These are phyloP conservation scores for Alcis repandata DNA, from an alignment of 2,888 invertebrate species.

Conservation along the genomic window DNA sequence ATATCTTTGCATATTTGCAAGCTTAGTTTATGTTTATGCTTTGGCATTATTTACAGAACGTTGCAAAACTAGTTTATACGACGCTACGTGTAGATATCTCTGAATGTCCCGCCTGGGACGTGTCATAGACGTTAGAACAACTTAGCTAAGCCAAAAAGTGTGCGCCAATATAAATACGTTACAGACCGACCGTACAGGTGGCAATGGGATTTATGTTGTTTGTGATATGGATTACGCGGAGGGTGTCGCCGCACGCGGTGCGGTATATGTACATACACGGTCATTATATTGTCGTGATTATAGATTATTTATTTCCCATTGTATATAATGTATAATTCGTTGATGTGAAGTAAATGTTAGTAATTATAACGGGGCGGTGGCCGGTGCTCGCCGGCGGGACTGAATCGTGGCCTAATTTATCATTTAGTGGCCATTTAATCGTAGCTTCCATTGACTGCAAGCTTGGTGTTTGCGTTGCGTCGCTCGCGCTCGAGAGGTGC, in stretches of 20 bases:
- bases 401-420: slow-evolving; percentile 60
- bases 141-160: slow-evolving; percentile 81
- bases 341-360: slow-evolving; percentile 43
- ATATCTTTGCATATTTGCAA: slow-evolving; percentile 29
- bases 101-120: slow-evolving; percentile 22
- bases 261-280: slow-evolving; percentile 78
- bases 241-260: slow-evolving; percentile 58
- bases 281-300: slow-evolving; percentile 74
- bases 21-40: slow-evolving; percentile 31
- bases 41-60: slow-evolving; percentile 36
- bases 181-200: slow-evolving; percentile 57
- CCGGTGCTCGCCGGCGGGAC: slow-evolving; percentile 45
- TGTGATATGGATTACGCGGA: slow-evolving; percentile 67
- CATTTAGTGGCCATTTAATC: slow-evolving; percentile 43
- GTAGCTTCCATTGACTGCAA: slow-evolving; percentile 46
- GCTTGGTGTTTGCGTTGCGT: slow-evolving; percentile 8
- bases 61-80: slow-evolving; percentile 25
- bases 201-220: slow-evolving; percentile 66
- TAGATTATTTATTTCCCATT: slow-evolving; percentile 82
- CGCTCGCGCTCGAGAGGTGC: slow-evolving; percentile 38
- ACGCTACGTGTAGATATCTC: slow-evolving; percentile 30
- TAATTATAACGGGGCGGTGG: slow-evolving; percentile 52
- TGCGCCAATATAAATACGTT: slow-evolving; percentile 69
- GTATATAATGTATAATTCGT: slow-evolving; percentile 83
- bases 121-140: slow-evolving; percentile 55